These are phyloP conservation scores for Poecilia picta DNA, from an alignment of 2,797 vertebrate species.

Conservation along the genomic window DNA sequence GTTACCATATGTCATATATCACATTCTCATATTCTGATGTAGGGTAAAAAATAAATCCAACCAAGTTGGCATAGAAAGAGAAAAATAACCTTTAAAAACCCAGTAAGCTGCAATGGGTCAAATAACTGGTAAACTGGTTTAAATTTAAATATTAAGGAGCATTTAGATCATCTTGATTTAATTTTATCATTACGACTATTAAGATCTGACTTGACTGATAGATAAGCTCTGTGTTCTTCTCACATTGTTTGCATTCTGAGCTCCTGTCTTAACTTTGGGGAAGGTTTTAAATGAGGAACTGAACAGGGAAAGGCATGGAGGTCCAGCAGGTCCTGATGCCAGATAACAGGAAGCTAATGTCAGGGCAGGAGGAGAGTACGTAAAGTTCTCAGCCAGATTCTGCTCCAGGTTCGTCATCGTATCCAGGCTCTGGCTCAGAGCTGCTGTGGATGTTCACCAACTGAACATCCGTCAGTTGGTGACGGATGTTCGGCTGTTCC, in stretches of 20 bases:
- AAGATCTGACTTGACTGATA: background rate
- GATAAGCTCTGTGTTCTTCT: background rate
- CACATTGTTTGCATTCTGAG: background rate
- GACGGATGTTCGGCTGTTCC: background rate
- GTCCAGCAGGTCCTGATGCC: background rate
- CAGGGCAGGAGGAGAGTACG: background rate
- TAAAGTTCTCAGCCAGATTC: background rate
- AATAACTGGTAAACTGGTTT: no score
- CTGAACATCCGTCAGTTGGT: no score
- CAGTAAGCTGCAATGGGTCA: no score
- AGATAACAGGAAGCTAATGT: background rate
- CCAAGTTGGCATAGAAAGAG: no score
- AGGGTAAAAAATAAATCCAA: no score
- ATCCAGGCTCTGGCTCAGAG: background rate
- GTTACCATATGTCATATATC: no score
- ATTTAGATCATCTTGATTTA: background rate
- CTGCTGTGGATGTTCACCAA: background rate
- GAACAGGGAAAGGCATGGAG: background rate
- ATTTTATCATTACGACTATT: background rate
- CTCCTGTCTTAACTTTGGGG: background rate
- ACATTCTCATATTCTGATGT: no score
- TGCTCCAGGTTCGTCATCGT: background rate
- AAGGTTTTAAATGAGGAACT: background rate
- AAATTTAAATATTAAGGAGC: background rate
- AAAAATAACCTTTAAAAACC: no score